A percentile compares a stretch with the other conserved stretches of the same genome.
These are phyloP conservation scores for Danionella dracula DNA, from an alignment of 2,797 vertebrate genomes.

Conservation along the genomic window DNA sequence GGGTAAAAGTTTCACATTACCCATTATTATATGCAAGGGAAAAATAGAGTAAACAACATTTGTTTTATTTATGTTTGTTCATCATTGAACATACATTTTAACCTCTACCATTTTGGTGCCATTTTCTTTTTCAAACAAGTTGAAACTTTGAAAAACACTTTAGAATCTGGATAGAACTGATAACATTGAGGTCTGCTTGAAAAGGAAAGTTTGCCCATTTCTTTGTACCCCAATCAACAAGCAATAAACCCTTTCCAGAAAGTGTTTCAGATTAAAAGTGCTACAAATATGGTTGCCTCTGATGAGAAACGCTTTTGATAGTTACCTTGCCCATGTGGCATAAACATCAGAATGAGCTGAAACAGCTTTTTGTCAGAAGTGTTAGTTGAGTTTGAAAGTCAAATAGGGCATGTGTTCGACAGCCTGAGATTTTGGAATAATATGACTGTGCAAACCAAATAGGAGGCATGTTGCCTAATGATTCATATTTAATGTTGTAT, in stretches of 20 bases:
- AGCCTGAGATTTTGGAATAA: background rate
- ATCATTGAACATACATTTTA: no score
- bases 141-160: slow-evolving; percentile 31
- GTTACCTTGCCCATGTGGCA: slow-evolving; percentile 40
- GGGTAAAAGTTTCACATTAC: no score
- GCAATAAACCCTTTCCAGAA: slow-evolving; percentile 40
- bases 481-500: no score
- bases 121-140: slow-evolving; percentile 3
- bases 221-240: slow-evolving; percentile 43
- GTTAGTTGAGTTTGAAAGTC: slow-evolving; percentile 29
- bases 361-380: slow-evolving; percentile 16
- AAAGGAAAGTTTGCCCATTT: slow-evolving; percentile 41
- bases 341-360: slow-evolving; percentile 27
- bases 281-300: slow-evolving; percentile 35
- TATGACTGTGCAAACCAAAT: background rate
- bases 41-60: no score
- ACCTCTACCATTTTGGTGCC: slow-evolving; percentile 31
- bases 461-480: no score
- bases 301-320: slow-evolving; percentile 43
- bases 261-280: slow-evolving; percentile 40
- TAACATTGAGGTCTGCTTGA: slow-evolving; percentile 43
- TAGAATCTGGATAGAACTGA: slow-evolving; percentile 46
- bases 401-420: slow-evolving; percentile 3
- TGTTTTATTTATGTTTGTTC: no score
- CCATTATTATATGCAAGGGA: no score